phyloP scores from a whole-genome alignment of 1,140 invertebrate species.

The Dufourea novaeangliae region DNA sequence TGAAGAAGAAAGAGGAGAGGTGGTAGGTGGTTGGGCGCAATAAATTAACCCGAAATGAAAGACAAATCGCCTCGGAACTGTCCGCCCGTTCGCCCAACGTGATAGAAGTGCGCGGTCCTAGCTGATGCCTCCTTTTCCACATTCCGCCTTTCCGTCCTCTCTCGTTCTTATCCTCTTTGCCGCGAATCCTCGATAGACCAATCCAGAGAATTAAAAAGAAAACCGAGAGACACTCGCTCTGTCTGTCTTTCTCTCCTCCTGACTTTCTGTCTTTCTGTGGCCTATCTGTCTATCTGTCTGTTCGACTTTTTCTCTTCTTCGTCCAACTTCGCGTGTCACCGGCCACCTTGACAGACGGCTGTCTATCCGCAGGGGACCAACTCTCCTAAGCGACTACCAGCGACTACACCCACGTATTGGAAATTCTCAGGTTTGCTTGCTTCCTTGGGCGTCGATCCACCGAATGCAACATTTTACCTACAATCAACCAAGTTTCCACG shows the following conservation, averaged over 20 bases:
- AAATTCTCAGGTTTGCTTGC: background rate
- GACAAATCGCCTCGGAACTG: slow-evolving; percentile 81
- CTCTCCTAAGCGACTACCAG: background rate
- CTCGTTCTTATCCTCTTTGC: slow-evolving; percentile 47
- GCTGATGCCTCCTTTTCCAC: slow-evolving; percentile 68
- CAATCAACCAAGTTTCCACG: slow-evolving; percentile 69
- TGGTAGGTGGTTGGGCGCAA: slow-evolving; percentile 71
- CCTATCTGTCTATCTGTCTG: too few relatives aligned
- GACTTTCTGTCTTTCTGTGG: too few relatives aligned
- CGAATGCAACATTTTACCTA: too few relatives aligned
- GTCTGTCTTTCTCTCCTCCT: too few relatives aligned
- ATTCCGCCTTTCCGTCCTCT: slow-evolving; percentile 51
- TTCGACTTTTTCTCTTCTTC: slow-evolving; percentile 62
- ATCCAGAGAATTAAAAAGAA: slow-evolving; percentile 67
- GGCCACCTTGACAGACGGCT: slow-evolving; percentile 70
- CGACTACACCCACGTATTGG: slow-evolving; percentile 45
- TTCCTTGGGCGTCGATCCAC: too few relatives aligned
- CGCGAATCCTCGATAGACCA: slow-evolving; percentile 53
- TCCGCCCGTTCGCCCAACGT: slow-evolving; percentile 81
- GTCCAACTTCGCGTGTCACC: slow-evolving; percentile 53
- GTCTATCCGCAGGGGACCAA: slow-evolving; percentile 66
- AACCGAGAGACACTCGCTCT: slow-evolving; percentile 58
- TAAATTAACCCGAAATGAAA: slow-evolving; percentile 82
- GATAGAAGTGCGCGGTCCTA: slow-evolving; percentile 78
- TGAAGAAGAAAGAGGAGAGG: slow-evolving; percentile 16